phyloP scores from a whole-genome alignment of 2,797 vertebrate species.

The Enteromius viviparus region DNA sequence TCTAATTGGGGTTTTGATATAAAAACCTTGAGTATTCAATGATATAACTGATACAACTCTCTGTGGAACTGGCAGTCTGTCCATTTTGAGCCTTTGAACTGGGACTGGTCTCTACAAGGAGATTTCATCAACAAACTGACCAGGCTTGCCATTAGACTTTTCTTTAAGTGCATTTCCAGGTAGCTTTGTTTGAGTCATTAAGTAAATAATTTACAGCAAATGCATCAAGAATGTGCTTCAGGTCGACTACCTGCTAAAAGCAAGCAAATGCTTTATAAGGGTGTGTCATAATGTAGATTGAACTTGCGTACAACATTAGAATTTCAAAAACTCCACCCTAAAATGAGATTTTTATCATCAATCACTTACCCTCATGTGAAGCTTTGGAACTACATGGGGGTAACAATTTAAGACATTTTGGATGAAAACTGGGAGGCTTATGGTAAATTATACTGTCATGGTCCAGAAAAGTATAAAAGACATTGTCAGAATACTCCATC shows the following conservation, averaged over 20 bases:
- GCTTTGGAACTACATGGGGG: no score
- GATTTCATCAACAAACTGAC: conserved; percentile 20
- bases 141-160: neutral
- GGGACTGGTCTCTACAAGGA: neutral
- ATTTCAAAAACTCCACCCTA: neutral
- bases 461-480: no score
- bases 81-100: neutral
- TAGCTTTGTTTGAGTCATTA: conserved; percentile 9
- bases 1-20: conserved; percentile 13
- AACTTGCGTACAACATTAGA: neutral
- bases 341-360: no score
- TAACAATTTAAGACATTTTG: no score
- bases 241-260: neutral
- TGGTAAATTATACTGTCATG: no score
- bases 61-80: neutral
- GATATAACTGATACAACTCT: neutral
- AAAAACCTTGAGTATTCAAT: neutral
- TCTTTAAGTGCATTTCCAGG: neutral
- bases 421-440: no score
- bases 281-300: neutral
- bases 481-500: no score
- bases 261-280: neutral
- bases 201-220: conserved; percentile 14
- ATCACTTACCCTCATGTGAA: no score
- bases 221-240: neutral